Conservation (phyloP, 2,113 vertebrate genomes). For the Albula glossodonta region DNA sequence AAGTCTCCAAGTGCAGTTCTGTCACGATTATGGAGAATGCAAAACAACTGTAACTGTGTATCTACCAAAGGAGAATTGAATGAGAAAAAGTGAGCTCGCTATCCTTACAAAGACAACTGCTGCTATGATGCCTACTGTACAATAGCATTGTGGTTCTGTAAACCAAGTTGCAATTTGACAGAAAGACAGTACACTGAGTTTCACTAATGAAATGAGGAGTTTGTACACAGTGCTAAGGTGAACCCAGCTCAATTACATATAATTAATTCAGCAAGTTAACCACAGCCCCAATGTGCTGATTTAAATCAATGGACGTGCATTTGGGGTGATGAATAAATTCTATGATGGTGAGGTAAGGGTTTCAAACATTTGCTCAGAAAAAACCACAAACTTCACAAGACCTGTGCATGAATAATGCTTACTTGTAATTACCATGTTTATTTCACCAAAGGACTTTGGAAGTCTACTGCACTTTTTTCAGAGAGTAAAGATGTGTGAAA, state of each 20-base stretch:
- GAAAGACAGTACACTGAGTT: background rate
- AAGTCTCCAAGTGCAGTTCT: background rate
- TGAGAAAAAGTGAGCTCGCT: background rate
- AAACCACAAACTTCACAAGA: background rate
- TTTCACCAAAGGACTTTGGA: background rate
- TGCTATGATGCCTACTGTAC: background rate
- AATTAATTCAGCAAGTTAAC: background rate
- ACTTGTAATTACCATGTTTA: background rate
- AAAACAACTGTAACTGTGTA: background rate
- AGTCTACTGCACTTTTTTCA: no score
- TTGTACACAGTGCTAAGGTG: constrained; percentile 6
- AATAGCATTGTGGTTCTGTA: background rate
- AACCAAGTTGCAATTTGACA: background rate
- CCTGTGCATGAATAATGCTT: background rate
- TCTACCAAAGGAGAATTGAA: background rate
- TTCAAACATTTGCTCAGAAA: background rate
- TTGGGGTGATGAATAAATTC: background rate
- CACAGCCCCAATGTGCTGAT: background rate
- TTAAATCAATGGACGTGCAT: background rate
- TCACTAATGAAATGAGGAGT: constrained; percentile 13
- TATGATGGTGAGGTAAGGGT: background rate
- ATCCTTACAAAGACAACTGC: background rate
- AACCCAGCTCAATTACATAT: constrained; percentile 22
- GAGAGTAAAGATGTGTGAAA: background rate
- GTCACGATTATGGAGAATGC: background rate